Conservation (phyloP, 2,888 invertebrate genomes). For the Polylopha cassiicola region DNA sequence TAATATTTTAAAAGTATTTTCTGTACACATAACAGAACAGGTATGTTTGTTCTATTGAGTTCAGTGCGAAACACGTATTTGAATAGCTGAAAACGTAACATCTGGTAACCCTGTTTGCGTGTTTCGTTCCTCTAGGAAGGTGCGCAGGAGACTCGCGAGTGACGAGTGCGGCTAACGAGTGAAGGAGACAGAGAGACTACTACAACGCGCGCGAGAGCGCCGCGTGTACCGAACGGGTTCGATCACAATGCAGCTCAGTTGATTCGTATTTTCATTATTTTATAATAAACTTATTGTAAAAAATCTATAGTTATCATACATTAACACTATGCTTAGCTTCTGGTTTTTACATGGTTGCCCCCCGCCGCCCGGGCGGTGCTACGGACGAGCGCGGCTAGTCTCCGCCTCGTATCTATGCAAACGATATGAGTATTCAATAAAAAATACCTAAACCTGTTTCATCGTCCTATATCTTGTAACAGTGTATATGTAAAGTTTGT, state of each 20-base stretch:
- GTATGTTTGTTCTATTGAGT: too few relatives aligned
- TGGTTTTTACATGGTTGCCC: slow-evolving; percentile 33
- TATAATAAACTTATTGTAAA: slow-evolving; percentile 70
- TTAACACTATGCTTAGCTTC: slow-evolving; percentile 55
- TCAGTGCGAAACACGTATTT: too few relatives aligned
- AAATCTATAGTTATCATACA: slow-evolving; percentile 60
- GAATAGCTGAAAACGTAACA: too few relatives aligned
- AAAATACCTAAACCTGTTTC: slow-evolving; percentile 17
- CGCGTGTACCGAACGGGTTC: slow-evolving; percentile 47
- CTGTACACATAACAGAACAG: too few relatives aligned
- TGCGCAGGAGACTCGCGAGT: slow-evolving; percentile 36
- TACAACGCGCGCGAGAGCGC: slow-evolving; percentile 30
- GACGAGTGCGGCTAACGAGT: slow-evolving; percentile 45
- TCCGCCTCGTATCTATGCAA: slow-evolving; percentile 13
- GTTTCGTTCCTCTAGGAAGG: slow-evolving; percentile 42
- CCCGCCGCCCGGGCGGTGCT: slow-evolving; percentile 3
- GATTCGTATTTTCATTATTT: slow-evolving; percentile 58
- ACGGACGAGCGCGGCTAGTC: slow-evolving; percentile 8
- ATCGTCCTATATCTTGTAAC: slow-evolving; percentile 13
- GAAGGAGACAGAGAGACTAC: slow-evolving; percentile 44
- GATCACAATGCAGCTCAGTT: slow-evolving; percentile 76
- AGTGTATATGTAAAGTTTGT: slow-evolving; percentile 21
- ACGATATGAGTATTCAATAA: slow-evolving; percentile 21
- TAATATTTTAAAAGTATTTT: too few relatives aligned
- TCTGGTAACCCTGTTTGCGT: too few relatives aligned